These are phyloP conservation scores for Mycogona germanica DNA, from an alignment of 2,888 invertebrate genomes.

Conservation along the genomic window DNA sequence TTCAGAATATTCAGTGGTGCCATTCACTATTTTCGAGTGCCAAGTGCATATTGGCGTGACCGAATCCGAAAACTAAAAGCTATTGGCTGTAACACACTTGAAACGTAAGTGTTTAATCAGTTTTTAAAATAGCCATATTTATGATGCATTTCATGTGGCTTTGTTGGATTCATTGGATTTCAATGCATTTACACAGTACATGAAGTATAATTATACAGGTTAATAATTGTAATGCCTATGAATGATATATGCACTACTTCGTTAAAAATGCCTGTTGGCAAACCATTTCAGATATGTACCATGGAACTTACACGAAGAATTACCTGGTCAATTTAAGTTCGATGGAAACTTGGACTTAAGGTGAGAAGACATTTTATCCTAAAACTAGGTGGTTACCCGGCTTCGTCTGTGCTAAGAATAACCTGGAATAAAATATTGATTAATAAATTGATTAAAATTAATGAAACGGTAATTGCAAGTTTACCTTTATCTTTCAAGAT, in stretches of 20 bases:
- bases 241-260: not conserved
- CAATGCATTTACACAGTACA: too few relatives aligned
- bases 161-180: too few relatives aligned
- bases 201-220: not conserved
- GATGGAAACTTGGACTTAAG: constrained; percentile 23
- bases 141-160: too few relatives aligned
- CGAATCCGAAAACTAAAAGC: constrained; percentile 40
- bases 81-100: constrained; percentile 41
- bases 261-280: constrained; percentile 6
- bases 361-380: not conserved
- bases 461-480: too few relatives aligned
- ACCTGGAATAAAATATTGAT: too few relatives aligned
- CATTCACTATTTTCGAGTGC: constrained; percentile 42
- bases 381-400: too few relatives aligned
- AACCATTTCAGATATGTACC: constrained; percentile 32
- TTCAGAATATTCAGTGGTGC: constrained; percentile 39
- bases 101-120: constrained; percentile 37
- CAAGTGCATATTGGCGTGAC: constrained; percentile 41
- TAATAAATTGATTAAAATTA: too few relatives aligned
- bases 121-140: not conserved
- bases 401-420: too few relatives aligned
- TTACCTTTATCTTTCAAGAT: too few relatives aligned
- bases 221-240: not conserved
- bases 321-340: constrained; percentile 33
- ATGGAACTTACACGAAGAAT: constrained; percentile 38